Evolutionary conservation across 2,888 invertebrate genomes (phyloP).

Genomic region (Omphaloscelis lunosa): DNA sequence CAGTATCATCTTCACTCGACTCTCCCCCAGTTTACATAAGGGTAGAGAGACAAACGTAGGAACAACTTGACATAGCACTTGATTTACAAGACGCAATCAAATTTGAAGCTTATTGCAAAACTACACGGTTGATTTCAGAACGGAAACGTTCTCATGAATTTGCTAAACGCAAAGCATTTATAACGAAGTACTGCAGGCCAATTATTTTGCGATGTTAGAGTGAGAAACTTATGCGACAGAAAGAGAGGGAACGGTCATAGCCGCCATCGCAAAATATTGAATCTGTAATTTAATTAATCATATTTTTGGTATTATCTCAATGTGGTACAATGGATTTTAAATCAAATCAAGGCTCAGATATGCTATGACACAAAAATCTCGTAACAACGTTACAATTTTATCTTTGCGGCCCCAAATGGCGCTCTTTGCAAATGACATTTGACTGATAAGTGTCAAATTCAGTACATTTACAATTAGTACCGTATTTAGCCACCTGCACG

Average conservation of each 20-base stretch:
- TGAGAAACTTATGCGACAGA: slow-evolving; percentile 2
- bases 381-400: neutral
- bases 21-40: slow-evolving; percentile 25
- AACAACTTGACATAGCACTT: slow-evolving; percentile 27
- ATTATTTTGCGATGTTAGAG: slow-evolving; percentile 30
- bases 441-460: neutral
- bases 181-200: slow-evolving; percentile 26
- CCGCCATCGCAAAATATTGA: slow-evolving; percentile 28
- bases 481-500: neutral
- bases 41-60: slow-evolving; percentile 55
- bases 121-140: slow-evolving; percentile 52
- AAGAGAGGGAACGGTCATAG: slow-evolving; percentile 7
- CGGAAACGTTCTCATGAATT: slow-evolving; percentile 34
- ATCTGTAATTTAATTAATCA: slow-evolving; percentile 21
- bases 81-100: slow-evolving; percentile 31
- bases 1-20: slow-evolving; percentile 27
- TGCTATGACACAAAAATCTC: slow-evolving; percentile 41
- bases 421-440: neutral
- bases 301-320: slow-evolving; percentile 51
- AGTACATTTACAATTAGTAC: neutral
- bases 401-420: neutral
- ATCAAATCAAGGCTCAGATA: slow-evolving; percentile 13
- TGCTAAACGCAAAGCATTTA: slow-evolving; percentile 37
- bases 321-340: slow-evolving; percentile 56
- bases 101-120: slow-evolving; percentile 49